phyloP scores from a whole-genome alignment of 30 jellyfish, hydroid and myxozoan genomes.

The Turritopsis dohrnii region DNA sequence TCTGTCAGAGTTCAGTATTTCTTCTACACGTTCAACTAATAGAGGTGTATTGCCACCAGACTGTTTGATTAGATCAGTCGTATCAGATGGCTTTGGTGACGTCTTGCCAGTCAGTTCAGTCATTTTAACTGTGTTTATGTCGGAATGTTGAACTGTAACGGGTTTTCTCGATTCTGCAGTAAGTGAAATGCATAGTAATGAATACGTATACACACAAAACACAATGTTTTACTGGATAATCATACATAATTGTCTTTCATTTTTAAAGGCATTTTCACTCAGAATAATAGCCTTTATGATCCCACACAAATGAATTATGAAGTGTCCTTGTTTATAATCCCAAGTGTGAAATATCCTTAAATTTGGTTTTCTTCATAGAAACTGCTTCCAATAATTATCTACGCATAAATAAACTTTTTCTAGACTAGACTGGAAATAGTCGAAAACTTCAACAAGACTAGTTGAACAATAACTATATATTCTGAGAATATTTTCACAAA shows the following conservation, averaged over 20 bases:
- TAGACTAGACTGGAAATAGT: too few relatives aligned
- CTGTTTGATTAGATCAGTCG: neutral
- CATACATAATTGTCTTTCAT: neutral
- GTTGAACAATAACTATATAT: too few relatives aligned
- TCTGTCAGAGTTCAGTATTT: constrained; percentile 39
- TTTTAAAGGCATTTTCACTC: neutral
- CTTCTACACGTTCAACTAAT: constrained; percentile 34
- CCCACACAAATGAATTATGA: too few relatives aligned
- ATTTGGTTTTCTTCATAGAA: too few relatives aligned
- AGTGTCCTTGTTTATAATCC: too few relatives aligned
- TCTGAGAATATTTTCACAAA: too few relatives aligned
- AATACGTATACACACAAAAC: neutral
- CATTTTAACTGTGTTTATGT: neutral
- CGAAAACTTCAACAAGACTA: too few relatives aligned
- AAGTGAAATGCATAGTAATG: neutral
- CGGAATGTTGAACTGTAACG: constrained; percentile 1
- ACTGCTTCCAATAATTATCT: too few relatives aligned
- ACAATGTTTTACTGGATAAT: too few relatives aligned
- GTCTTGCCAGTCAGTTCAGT: neutral
- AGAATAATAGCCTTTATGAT: too few relatives aligned
- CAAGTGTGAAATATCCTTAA: too few relatives aligned
- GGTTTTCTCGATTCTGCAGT: constrained; percentile 8
- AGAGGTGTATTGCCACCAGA: constrained; percentile 17
- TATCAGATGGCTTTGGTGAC: neutral
- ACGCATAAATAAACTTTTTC: too few relatives aligned